Evolutionary conservation across 1,140 invertebrate species (phyloP).

Genomic region (Cyphomyrmex costatus): DNA sequence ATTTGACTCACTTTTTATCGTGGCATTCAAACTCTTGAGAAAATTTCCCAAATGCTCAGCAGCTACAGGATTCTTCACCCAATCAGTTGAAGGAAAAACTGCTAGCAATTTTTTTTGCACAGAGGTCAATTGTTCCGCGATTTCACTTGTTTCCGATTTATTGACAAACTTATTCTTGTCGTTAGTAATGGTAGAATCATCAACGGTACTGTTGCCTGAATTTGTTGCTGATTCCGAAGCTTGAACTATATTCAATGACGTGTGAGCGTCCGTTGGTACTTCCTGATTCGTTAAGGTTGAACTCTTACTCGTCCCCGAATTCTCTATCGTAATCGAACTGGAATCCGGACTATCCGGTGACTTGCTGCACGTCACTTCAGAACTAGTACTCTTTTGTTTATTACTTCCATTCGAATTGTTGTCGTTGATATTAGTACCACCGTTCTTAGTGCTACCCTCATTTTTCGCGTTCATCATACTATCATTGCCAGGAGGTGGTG

Average conservation of each 20-base stretch:
- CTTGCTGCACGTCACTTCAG: constrained; percentile 76
- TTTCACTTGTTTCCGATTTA: constrained; percentile 24
- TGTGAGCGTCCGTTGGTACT: background rate
- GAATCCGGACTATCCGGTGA: constrained; percentile 83
- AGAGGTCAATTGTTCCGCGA: constrained; percentile 70
- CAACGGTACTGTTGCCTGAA: background rate
- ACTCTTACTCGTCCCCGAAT: constrained; percentile 23
- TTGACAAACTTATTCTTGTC: constrained; percentile 57
- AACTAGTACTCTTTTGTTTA: constrained; percentile 40
- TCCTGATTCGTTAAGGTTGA: constrained; percentile 42
- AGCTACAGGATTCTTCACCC: constrained; percentile 77
- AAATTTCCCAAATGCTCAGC: constrained; percentile 80
- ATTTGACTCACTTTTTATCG: constrained; percentile 69
- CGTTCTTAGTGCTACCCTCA: background rate
- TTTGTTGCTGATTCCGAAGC: constrained; percentile 46
- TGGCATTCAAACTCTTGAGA: constrained; percentile 76
- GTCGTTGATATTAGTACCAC: background rate
- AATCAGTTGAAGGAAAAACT: constrained; percentile 80
- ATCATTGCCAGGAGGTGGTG: constrained; percentile 74
- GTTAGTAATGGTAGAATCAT: constrained; percentile 3
- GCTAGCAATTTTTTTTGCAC: constrained; percentile 78
- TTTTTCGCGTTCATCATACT: constrained; percentile 24
- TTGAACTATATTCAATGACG: constrained; percentile 1
- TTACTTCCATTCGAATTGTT: constrained; percentile 28
- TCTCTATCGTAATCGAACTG: constrained; percentile 78